Percentiles rank a stretch among this genome's conserved stretches.
Evolutionary conservation across 2,888 invertebrate genomes (phyloP).

Genomic region (Theristus sp.): DNA sequence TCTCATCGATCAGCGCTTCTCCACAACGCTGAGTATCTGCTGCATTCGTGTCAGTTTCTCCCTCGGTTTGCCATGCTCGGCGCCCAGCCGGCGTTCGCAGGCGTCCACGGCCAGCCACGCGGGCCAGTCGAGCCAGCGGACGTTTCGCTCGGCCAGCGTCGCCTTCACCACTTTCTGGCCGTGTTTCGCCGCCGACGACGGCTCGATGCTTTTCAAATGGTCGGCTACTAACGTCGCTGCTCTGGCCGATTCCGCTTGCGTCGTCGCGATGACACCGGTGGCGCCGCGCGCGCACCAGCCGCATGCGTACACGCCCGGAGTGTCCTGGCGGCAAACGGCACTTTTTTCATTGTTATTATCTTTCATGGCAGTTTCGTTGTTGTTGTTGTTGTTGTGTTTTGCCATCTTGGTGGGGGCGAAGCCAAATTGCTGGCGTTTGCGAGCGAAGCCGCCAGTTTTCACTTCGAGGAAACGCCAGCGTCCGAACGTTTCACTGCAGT

Average conservation of each 20-base stretch:
- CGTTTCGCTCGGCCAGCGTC: not conserved
- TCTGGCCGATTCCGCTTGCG: conserved; percentile 3
- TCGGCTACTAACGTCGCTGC: not conserved
- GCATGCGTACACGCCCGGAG: conserved; percentile 1
- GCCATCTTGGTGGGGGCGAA: no score
- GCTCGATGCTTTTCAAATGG: not conserved
- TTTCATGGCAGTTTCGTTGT: no score
- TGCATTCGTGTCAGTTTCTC: not conserved
- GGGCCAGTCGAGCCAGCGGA: conserved; percentile 5
- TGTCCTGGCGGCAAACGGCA: no score
- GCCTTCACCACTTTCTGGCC: not conserved
- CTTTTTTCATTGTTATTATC: no score
- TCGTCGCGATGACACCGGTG: conserved; percentile 4
- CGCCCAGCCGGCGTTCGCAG: not conserved
- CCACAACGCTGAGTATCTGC: not conserved
- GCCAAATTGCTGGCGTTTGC: no score
- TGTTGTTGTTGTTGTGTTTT: no score
- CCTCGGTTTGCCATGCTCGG: not conserved
- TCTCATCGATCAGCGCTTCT: no score
- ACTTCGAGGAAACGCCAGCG: no score
- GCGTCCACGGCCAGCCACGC: conserved; percentile 5
- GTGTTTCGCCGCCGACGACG: not conserved
- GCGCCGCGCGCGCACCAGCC: conserved; percentile 8
- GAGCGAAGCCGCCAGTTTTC: no score
- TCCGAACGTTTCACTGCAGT: no score